Base-by-base conservation (phyloP, 2,113 vertebrate species). In the Aix galericulata region DNA sequence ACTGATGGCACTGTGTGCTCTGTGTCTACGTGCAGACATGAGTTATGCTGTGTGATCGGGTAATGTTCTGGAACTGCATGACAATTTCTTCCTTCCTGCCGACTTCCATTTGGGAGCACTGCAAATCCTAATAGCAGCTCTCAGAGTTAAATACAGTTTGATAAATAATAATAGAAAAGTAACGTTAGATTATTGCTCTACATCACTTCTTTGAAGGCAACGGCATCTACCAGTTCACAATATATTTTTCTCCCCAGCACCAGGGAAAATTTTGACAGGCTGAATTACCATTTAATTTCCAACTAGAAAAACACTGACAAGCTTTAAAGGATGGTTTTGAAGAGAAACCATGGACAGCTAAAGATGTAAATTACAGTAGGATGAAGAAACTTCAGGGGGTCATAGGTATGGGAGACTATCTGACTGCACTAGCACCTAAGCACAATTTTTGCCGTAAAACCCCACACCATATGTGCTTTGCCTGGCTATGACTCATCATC, bases 131-230 rank as follows among this genome's bases (percentile, higher is more conserved):
- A 86, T 31, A 64, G 81, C 82, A 84, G 95, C 90, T 93, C 77
- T 95, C 84, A 89, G 68, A 91, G 91, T 94, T 97, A 97, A 98
- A 97, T 93, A 90, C 79, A 94, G 66, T 83, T 92, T 97, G 95
- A 97, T 97, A 97, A 97, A 97, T 94, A 97, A 94, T 93, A 97
- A 93, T 68, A 95, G 94, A 84, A 94, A 93, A 95, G 82, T 82
- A 94, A 72, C 72, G 80, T 93, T 84, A 86, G 77, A 66, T 94
- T 91, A 95, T 94, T 91, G 74, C 74, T 96, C 94, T 83, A 32
- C 48, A 83, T 95, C 85, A 95, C 40, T 78, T 80, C 82, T 97
- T 91, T 79, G 68, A 94, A 97, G 58, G 52, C 93, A 92, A 46
- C 80, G 58, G 42, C 48, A 75, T 89, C 85, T 81, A 82, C 63